phyloP scores from a whole-genome alignment of 2,888 invertebrate genomes.

The Hypercompe scribonia region DNA sequence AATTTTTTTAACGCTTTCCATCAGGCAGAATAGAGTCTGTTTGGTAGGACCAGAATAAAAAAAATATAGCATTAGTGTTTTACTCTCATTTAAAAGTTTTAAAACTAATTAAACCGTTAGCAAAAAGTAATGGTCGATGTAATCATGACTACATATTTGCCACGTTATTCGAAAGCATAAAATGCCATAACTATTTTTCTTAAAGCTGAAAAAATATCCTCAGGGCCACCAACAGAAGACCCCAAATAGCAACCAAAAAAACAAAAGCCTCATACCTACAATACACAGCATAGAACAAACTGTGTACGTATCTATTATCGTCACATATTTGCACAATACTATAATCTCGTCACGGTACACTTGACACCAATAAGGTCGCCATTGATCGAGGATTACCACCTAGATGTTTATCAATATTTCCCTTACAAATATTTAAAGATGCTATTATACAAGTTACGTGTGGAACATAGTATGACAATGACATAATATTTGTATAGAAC shows the following conservation, averaged over 20 bases:
- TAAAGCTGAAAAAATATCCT: neutral
- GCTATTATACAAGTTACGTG: conserved; percentile 52
- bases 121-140: neutral
- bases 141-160: neutral
- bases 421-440: conserved; percentile 71
- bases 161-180: neutral
- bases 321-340: conserved; percentile 77
- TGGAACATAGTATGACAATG: conserved; percentile 70
- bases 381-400: conserved; percentile 77
- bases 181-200: neutral
- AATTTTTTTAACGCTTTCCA: too few relatives aligned
- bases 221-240: conserved; percentile 5
- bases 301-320: conserved; percentile 39
- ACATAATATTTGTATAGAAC: conserved; percentile 80
- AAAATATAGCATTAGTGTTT: too few relatives aligned
- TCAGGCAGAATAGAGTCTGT: too few relatives aligned
- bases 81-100: neutral
- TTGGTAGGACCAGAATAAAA: too few relatives aligned
- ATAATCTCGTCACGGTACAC: conserved; percentile 84
- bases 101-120: neutral
- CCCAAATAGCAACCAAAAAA: conserved; percentile 15
- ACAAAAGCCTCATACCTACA: conserved; percentile 13
- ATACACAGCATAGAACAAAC: conserved; percentile 26
- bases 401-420: conserved; percentile 81
- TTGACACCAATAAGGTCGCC: conserved; percentile 77